A percentile compares a stretch with the other conserved stretches of the same genome.
Evolutionary conservation across 2,113 vertebrate species (phyloP).

Genomic region (Tinamus guttatus): DNA sequence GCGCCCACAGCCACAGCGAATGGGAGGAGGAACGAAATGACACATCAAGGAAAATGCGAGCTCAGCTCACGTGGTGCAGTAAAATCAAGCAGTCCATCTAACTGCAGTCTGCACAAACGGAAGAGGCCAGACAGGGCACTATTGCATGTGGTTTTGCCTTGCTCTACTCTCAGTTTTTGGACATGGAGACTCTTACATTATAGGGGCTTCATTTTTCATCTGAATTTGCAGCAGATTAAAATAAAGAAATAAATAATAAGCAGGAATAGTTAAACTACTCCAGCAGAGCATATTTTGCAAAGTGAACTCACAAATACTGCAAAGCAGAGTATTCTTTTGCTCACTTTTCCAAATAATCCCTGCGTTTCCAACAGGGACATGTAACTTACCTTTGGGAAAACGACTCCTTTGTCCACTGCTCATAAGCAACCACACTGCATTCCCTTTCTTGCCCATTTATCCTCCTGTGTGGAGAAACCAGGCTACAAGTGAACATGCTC

Average conservation of each 20-base stretch:
- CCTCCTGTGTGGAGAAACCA: not conserved
- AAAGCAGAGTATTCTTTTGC: not conserved
- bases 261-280: not conserved
- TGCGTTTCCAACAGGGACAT: not conserved
- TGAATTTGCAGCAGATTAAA: not conserved
- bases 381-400: not conserved
- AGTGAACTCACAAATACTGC: not conserved
- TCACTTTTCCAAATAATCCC: not conserved
- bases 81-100: not conserved
- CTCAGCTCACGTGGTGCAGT: slow-evolving; percentile 29
- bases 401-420: not conserved
- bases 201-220: not conserved
- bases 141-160: not conserved
- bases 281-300: not conserved
- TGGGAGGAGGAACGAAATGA: not conserved
- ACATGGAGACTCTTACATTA: not conserved
- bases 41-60: not conserved
- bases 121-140: not conserved
- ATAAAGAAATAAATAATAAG: not conserved
- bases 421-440: not conserved
- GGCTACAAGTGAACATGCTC: slow-evolving; percentile 28
- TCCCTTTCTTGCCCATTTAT: not conserved
- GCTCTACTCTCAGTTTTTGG: not conserved
- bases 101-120: not conserved
- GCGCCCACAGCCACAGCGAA: not conserved